Evolutionary conservation across 64 coral and sea anemone species (phyloP).

Genomic region (Stylophora pistillata): DNA sequence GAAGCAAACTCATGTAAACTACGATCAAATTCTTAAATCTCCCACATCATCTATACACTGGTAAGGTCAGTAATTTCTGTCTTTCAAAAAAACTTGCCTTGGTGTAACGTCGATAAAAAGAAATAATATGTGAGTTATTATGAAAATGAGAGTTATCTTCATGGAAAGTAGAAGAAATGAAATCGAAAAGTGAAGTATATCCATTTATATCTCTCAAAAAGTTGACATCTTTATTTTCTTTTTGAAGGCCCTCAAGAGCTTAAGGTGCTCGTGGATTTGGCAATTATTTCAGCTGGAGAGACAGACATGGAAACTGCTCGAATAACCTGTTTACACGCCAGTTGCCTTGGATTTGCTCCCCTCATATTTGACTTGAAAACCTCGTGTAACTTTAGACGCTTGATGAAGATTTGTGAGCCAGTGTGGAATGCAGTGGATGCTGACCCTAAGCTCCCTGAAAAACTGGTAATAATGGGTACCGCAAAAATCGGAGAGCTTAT

Average conservation of each 20-base stretch:
- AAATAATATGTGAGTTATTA: no score
- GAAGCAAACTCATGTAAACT: no score
- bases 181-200: no score
- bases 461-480: conserved; percentile 34
- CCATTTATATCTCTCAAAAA: no score
- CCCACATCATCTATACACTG: no score
- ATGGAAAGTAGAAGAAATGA: no score
- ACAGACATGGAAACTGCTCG: conserved; percentile 68
- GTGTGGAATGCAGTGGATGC: conserved; percentile 76
- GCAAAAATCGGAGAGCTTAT: not conserved
- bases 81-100: no score
- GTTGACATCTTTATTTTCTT: not conserved
- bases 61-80: no score
- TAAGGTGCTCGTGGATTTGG: conserved; percentile 78
- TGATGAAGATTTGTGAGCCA: conserved; percentile 66
- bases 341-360: conserved; percentile 72
- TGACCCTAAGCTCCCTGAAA: conserved; percentile 56
- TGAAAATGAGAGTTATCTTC: no score
- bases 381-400: conserved; percentile 41
- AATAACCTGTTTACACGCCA: conserved; percentile 69
- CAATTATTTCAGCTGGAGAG: conserved; percentile 82
- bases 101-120: no score
- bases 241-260: conserved; percentile 67
- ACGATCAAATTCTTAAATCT: no score
- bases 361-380: conserved; percentile 62